These are phyloP conservation scores for Papilio glaucus DNA, from an alignment of 1,140 invertebrate genomes.

Conservation along the genomic window DNA sequence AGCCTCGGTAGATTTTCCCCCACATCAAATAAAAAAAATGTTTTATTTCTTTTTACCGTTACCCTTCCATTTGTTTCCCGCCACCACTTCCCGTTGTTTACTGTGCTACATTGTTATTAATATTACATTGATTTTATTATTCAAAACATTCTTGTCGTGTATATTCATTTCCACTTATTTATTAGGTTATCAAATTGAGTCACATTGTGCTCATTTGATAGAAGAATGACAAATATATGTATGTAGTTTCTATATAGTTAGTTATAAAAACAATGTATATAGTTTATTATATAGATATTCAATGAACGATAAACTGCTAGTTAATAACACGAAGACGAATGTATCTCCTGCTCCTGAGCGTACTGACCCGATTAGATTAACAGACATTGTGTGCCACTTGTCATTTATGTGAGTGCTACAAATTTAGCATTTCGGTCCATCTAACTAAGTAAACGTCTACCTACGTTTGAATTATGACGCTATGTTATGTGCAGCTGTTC, in stretches of 20 bases:
- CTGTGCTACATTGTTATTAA: background rate
- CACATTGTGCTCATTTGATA: background rate
- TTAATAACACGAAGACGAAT: slow-evolving; percentile 45
- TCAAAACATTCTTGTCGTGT: background rate
- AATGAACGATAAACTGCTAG: slow-evolving; percentile 4
- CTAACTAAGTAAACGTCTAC: slow-evolving; percentile 35
- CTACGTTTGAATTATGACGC: no score
- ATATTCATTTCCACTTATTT: background rate
- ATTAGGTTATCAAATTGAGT: slow-evolving; percentile 19
- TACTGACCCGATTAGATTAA: slow-evolving; percentile 69
- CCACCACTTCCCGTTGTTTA: no score
- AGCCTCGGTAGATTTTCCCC: no score
- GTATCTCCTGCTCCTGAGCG: slow-evolving; percentile 47
- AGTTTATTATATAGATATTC: slow-evolving; percentile 3
- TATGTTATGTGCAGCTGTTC: no score
- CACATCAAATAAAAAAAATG: no score
- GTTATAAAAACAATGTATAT: slow-evolving; percentile 1
- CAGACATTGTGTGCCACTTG: slow-evolving; percentile 69
- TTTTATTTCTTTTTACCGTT: no score
- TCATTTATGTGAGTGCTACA: slow-evolving; percentile 50
- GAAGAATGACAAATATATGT: background rate
- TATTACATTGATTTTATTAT: no score
- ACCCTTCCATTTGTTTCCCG: no score
- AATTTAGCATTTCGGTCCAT: slow-evolving; percentile 42
- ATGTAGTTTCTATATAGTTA: slow-evolving; percentile 1